phyloP scores from a whole-genome alignment of 2,888 invertebrate genomes.

The Hoplodrina blanda region DNA sequence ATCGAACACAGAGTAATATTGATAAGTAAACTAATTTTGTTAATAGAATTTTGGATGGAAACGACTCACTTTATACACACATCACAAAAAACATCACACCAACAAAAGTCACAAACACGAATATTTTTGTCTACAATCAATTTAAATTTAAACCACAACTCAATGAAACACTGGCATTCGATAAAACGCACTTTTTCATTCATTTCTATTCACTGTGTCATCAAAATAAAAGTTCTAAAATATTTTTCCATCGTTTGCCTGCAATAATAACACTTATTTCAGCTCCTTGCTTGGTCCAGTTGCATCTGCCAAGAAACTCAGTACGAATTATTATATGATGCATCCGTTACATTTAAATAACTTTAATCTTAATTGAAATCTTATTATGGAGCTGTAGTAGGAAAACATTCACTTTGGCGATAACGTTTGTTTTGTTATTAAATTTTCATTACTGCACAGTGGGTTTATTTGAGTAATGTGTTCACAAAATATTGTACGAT shows the following conservation, averaged over 20 bases:
- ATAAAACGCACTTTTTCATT: slow-evolving; percentile 36
- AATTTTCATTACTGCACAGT: slow-evolving; percentile 37
- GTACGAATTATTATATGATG: slow-evolving; percentile 78
- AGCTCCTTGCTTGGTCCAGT: slow-evolving; percentile 61
- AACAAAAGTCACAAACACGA: slow-evolving; percentile 6
- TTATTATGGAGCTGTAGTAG: slow-evolving; percentile 65
- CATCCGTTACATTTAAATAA: slow-evolving; percentile 80
- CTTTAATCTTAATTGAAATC: slow-evolving; percentile 82
- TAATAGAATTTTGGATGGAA: not conserved
- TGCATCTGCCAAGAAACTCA: slow-evolving; percentile 79
- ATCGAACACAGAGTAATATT: slow-evolving; percentile 15
- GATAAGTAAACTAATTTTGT: slow-evolving; percentile 19
- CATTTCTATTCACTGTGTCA: slow-evolving; percentile 16
- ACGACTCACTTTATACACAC: too few species aligned
- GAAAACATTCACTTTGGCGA: slow-evolving; percentile 59
- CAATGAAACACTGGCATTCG: slow-evolving; percentile 24
- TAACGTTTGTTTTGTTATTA: slow-evolving; percentile 46
- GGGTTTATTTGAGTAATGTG: slow-evolving; percentile 15
- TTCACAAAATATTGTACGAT: not conserved
- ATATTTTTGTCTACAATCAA: slow-evolving; percentile 21
- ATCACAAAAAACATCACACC: not conserved
- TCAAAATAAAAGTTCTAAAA: slow-evolving; percentile 56
- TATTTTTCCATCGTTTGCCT: slow-evolving; percentile 73
- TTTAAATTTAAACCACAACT: slow-evolving; percentile 35
- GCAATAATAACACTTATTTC: slow-evolving; percentile 70